A percentile compares a stretch with the other conserved stretches of the same genome.
These are phyloP conservation scores for Furnarius figulus DNA, from an alignment of 2,113 vertebrate genomes.

Conservation along the genomic window DNA sequence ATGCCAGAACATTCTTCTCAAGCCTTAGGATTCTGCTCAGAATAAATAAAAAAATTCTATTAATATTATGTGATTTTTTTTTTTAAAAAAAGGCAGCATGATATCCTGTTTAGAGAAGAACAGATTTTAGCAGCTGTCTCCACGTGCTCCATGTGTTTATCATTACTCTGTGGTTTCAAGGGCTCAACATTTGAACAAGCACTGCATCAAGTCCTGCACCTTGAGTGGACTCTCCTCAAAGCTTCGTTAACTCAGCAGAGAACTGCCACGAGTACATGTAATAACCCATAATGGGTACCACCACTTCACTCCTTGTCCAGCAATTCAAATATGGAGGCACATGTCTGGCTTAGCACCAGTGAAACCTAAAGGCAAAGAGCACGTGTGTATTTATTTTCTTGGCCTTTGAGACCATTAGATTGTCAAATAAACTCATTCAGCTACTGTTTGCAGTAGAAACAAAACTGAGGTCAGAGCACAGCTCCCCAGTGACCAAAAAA, in stretches of 20 bases:
- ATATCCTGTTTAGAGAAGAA: slow-evolving; percentile 22
- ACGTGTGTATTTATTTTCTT: not conserved
- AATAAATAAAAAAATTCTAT: not conserved
- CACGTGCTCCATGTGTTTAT: slow-evolving; percentile 17
- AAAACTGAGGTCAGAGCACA: slow-evolving; percentile 24
- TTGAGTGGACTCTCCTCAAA: not conserved
- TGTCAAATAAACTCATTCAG: slow-evolving; percentile 29
- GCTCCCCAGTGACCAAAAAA: not conserved
- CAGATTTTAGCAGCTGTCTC: slow-evolving; percentile 20
- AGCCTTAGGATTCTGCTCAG: not conserved
- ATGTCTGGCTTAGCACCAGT: not conserved
- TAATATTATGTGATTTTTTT: not conserved
- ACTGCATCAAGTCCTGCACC: not conserved
- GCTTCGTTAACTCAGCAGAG: not conserved
- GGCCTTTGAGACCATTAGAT: not conserved
- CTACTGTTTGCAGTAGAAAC: slow-evolving; percentile 34
- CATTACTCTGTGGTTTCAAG: slow-evolving; percentile 16
- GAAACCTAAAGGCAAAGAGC: not conserved
- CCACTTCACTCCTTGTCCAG: not conserved
- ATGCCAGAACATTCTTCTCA: not conserved
- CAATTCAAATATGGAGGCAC: not conserved
- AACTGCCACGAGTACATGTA: not conserved
- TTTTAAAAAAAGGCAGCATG: not conserved
- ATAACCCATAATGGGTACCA: not conserved
- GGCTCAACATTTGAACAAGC: not conserved